A percentile compares a stretch with the other conserved stretches of the same genome.
Conservation (phyloP, 2,888 invertebrate species). For the Busseola fusca region DNA sequence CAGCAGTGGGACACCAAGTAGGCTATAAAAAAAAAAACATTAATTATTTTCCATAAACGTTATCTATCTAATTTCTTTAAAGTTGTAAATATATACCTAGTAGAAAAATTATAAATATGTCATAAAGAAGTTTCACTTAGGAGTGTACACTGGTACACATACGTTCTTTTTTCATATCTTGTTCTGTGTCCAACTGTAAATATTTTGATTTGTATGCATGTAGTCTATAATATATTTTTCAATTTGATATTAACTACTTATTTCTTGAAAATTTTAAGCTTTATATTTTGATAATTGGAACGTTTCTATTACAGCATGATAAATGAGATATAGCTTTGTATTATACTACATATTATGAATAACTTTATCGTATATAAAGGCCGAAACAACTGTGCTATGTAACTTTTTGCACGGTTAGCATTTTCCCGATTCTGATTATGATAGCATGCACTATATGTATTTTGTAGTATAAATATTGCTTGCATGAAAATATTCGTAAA, state of each 20-base stretch:
- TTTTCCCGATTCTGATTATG: slow-evolving; percentile 61
- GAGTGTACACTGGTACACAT: no score
- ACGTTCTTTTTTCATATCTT: background rate
- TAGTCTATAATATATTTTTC: slow-evolving; percentile 42
- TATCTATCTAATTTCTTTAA: no score
- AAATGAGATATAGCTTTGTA: slow-evolving; percentile 68
- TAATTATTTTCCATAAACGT: no score
- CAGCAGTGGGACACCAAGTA: no score
- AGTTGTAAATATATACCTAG: no score
- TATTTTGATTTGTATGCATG: slow-evolving; percentile 54
- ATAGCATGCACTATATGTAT: slow-evolving; percentile 84
- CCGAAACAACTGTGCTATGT: slow-evolving; percentile 69
- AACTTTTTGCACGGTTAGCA: slow-evolving; percentile 75
- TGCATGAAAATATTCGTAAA: slow-evolving; percentile 84
- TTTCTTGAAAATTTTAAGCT: slow-evolving; percentile 59
- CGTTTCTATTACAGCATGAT: slow-evolving; percentile 70
- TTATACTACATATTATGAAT: slow-evolving; percentile 60
- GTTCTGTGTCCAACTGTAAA: slow-evolving; percentile 50
- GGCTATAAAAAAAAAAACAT: no score
- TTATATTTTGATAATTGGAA: slow-evolving; percentile 64
- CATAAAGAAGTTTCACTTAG: no score
- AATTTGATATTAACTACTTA: slow-evolving; percentile 51
- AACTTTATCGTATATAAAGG: slow-evolving; percentile 60
- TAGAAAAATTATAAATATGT: no score
- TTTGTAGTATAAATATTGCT: slow-evolving; percentile 79